Evolutionary conservation across 2,888 invertebrate species (phyloP).

Genomic region (Helobdella robusta): DNA sequence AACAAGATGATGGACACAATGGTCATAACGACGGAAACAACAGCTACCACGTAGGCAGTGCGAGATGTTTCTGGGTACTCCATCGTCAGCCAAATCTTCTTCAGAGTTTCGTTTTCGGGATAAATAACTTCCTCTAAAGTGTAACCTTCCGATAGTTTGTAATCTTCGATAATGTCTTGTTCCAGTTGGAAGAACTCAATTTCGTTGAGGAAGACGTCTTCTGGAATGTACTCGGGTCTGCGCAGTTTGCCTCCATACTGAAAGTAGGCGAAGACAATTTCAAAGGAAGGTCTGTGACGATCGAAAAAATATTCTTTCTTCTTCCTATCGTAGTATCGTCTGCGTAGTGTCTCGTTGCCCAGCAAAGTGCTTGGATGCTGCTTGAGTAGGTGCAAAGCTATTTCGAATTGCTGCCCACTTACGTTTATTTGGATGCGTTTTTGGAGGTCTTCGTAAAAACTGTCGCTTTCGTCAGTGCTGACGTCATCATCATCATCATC

Average conservation of each 20-base stretch:
- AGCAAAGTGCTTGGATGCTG: constrained; percentile 46
- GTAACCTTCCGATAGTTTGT: constrained; percentile 47
- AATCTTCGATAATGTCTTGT: constrained; percentile 44
- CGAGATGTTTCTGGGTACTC: constrained; percentile 48
- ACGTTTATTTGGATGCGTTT: constrained; percentile 48
- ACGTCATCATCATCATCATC: too few relatives aligned
- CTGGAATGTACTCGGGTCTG: constrained; percentile 46
- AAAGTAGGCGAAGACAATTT: constrained; percentile 48
- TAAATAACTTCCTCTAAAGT: constrained; percentile 41
- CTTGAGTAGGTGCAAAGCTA: constrained; percentile 43
- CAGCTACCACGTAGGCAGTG: constrained; percentile 45
- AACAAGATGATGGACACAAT: constrained; percentile 47
- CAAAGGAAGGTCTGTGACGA: constrained; percentile 48
- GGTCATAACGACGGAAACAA: constrained; percentile 46
- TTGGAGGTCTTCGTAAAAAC: too few relatives aligned
- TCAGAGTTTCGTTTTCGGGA: constrained; percentile 42
- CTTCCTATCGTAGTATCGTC: constrained; percentile 43
- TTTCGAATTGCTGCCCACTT: constrained; percentile 47
- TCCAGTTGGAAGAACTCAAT: constrained; percentile 48
- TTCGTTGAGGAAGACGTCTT: constrained; percentile 47
- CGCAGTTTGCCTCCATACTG: constrained; percentile 47
- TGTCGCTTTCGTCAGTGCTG: too few relatives aligned
- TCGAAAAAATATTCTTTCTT: constrained; percentile 49
- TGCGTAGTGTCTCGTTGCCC: constrained; percentile 45
- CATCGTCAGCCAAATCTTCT: constrained; percentile 47